Evolutionary conservation across 2,888 invertebrate genomes (phyloP).

Genomic region (Microctonus brassicae): DNA sequence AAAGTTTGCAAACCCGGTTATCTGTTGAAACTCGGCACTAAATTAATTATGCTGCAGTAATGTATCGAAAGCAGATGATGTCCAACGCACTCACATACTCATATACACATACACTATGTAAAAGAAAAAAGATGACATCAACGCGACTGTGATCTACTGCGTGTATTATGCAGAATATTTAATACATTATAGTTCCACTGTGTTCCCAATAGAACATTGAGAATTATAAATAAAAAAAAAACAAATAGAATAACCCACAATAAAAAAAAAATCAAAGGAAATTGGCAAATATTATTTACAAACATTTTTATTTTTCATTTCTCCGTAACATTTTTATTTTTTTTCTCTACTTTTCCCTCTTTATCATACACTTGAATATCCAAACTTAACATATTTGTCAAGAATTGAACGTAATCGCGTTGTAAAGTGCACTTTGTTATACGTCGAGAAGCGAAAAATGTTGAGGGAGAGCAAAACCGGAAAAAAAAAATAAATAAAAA

Average conservation of each 20-base stretch:
- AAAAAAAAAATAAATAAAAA: not conserved
- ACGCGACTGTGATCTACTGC: not conserved
- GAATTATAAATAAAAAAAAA: no score
- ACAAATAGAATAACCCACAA: no score
- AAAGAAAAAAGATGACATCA: no score
- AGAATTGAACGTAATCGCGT: not conserved
- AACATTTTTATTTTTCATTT: not conserved
- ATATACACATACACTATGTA: no score
- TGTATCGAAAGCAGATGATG: conserved; percentile 55
- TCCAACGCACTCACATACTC: conserved; percentile 34
- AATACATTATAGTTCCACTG: no score
- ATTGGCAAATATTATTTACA: not conserved
- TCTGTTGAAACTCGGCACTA: conserved; percentile 60
- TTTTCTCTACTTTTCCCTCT: not conserved
- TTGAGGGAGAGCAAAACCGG: conserved; percentile 1
- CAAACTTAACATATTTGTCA: not conserved
- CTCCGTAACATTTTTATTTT: not conserved
- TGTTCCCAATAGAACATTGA: no score
- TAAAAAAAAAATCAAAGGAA: no score
- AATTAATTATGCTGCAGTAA: conserved; percentile 63
- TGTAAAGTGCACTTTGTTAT: not conserved
- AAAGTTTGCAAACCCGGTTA: conserved; percentile 63
- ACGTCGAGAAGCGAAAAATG: conserved; percentile 27
- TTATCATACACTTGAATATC: not conserved
- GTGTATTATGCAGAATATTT: not conserved